These are phyloP conservation scores for Morelia viridis DNA, from an alignment of 2,797 vertebrate species.

Conservation along the genomic window DNA sequence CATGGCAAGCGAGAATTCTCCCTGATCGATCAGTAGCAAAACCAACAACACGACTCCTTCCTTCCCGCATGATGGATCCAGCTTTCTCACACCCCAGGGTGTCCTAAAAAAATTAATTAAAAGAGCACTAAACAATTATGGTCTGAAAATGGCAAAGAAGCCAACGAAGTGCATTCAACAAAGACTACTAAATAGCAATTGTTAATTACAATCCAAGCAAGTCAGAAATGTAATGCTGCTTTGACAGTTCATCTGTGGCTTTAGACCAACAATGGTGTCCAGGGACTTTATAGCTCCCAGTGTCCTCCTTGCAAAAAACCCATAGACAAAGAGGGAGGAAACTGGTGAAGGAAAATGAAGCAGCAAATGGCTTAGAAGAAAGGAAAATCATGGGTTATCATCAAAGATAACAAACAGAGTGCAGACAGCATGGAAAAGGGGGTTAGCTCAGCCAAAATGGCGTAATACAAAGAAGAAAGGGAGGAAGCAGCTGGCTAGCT, in stretches of 20 bases:
- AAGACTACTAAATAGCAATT: not conserved
- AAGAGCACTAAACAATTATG: not conserved
- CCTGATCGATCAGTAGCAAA: slow-evolving; percentile 80
- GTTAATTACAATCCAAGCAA: not conserved
- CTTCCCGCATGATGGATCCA: slow-evolving; percentile 90
- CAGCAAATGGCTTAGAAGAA: not conserved
- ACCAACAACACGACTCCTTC: slow-evolving; percentile 87
- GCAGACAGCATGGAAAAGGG: not conserved
- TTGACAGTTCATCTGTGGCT: not conserved
- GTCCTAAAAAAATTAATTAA: slow-evolving; percentile 68
- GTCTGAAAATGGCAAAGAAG: slow-evolving; percentile 5
- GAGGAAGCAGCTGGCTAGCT: not conserved
- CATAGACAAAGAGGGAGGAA: not conserved
- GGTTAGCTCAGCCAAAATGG: not conserved
- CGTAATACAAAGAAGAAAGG: not conserved
- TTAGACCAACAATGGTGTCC: not conserved
- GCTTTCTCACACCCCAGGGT: slow-evolving; percentile 85
- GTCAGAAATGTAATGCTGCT: not conserved
- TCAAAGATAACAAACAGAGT: not conserved
- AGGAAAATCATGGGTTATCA: not conserved
- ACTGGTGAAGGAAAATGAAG: not conserved
- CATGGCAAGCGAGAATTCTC: slow-evolving; percentile 88
- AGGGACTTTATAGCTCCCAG: not conserved
- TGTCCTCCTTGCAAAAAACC: not conserved
- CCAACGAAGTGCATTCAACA: not conserved